Conservation (phyloP, 2,113 vertebrate genomes). For the Aramus guarauna region DNA sequence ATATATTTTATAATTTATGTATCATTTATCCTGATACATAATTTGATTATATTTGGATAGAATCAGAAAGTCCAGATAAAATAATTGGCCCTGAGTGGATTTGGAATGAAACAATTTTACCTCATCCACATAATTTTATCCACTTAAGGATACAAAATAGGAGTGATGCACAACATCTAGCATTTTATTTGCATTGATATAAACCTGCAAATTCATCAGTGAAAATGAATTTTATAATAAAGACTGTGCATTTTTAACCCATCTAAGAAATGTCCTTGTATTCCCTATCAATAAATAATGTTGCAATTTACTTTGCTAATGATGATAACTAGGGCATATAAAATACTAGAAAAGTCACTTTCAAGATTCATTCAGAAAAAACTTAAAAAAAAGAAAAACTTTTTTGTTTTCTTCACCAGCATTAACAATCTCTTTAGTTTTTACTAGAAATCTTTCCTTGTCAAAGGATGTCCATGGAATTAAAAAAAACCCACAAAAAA, state of each 20-base stretch:
- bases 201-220: background rate
- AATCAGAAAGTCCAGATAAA: background rate
- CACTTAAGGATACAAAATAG: background rate
- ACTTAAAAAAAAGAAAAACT: background rate
- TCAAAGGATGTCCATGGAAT: background rate
- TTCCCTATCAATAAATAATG: background rate
- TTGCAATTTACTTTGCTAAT: background rate
- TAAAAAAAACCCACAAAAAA: background rate
- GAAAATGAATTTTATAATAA: background rate
- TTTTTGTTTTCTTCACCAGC: background rate
- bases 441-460: background rate
- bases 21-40: background rate
- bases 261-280: background rate
- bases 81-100: background rate
- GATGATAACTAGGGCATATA: background rate
- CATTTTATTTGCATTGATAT: background rate
- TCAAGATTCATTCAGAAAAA: background rate
- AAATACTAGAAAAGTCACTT: background rate
- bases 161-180: background rate
- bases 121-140: background rate
- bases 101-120: background rate
- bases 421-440: background rate
- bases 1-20: background rate
- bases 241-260: background rate
- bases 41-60: background rate